Conservation (phyloP, 2,113 vertebrate genomes). For the Sprattus sprattus region DNA sequence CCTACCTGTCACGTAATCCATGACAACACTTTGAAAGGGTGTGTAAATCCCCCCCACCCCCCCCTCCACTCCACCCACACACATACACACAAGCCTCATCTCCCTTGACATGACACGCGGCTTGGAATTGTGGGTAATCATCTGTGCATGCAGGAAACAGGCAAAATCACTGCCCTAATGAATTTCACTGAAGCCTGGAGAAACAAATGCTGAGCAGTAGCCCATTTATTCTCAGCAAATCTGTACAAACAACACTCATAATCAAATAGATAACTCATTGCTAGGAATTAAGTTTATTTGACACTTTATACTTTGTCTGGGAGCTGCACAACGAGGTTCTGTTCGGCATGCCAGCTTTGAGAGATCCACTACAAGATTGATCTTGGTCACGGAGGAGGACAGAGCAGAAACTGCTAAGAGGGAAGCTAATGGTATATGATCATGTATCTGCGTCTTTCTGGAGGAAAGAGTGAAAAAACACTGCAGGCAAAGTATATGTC, state of each 20-base stretch:
- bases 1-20: slow-evolving; percentile 1
- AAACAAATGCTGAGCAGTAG: not conserved
- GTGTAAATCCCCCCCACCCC: not conserved
- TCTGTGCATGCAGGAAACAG: not conserved
- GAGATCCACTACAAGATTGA: not conserved
- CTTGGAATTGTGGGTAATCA: slow-evolving; percentile 12
- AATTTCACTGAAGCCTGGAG: not conserved
- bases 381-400: not conserved
- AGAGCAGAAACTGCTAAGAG: not conserved
- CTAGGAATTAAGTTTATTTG: not conserved
- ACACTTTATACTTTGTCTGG: not conserved
- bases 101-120: not conserved
- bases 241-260: not conserved
- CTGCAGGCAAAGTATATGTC: not conserved
- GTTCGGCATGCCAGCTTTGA: not conserved
- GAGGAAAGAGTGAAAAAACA: not conserved
- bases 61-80: not conserved
- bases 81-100: not conserved
- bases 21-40: not conserved
- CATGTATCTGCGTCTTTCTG: not conserved
- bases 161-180: not conserved
- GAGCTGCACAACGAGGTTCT: not conserved
- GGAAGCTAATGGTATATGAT: not conserved
- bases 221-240: not conserved
- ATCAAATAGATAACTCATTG: not conserved